A percentile compares a stretch with the other conserved stretches of the same genome.
Evolutionary conservation across 92 coral and sea anemone genomes (phyloP).

Genomic region (Epizoanthus scotinus): DNA sequence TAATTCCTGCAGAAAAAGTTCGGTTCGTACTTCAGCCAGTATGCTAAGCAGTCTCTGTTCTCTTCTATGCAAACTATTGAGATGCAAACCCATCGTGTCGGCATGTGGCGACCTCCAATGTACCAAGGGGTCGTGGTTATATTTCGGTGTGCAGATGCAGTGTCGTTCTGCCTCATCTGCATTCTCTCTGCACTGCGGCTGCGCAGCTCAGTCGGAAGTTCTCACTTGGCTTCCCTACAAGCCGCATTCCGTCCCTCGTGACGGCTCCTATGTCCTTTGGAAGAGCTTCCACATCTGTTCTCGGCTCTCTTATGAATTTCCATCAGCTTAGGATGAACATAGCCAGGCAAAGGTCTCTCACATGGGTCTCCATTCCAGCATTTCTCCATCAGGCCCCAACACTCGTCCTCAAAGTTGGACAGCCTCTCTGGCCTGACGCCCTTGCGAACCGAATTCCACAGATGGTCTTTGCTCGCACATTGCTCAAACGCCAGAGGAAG

Average conservation of each 20-base stretch:
- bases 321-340: conserved; percentile 72
- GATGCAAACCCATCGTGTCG: too few relatives aligned
- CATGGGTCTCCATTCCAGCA: conserved; percentile 94
- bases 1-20: too few relatives aligned
- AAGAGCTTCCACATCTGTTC: conserved; percentile 54
- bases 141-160: too few relatives aligned
- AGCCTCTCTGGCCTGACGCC: conserved; percentile 97
- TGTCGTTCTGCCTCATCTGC: too few relatives aligned
- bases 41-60: too few relatives aligned
- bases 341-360: conserved; percentile 92
- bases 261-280: conserved; percentile 55
- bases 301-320: conserved; percentile 70
- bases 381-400: conserved; percentile 94
- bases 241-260: conserved; percentile 3
- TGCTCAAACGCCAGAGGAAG: conserved; percentile 96
- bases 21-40: too few relatives aligned
- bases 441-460: conserved; percentile 95
- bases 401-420: conserved; percentile 89
- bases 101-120: too few relatives aligned
- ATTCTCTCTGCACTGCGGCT: too few relatives aligned
- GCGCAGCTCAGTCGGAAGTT: too few relatives aligned
- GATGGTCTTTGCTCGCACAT: conserved; percentile 96
- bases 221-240: conserved; percentile 30
- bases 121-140: too few relatives aligned
- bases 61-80: too few relatives aligned